phyloP scores from a whole-genome alignment of 2,888 invertebrate species.

The Acrocyrtus sp. region DNA sequence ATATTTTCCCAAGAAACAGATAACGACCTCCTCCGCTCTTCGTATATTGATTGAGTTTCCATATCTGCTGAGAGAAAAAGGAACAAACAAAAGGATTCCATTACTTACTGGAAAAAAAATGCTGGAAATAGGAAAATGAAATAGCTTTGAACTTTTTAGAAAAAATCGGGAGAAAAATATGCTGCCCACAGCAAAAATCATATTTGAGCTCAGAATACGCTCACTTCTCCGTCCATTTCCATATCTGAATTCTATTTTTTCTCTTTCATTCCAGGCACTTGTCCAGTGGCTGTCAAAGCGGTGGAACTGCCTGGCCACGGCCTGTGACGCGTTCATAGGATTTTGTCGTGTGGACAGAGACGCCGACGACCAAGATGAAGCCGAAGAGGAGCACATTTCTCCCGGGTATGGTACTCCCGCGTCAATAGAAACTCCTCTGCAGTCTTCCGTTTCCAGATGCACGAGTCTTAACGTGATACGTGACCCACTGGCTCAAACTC shows the following conservation, averaged over 20 bases:
- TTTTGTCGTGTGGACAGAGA: constrained; percentile 77
- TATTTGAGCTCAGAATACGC: too few relatives aligned
- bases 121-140: background rate
- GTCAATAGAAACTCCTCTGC: constrained; percentile 87
- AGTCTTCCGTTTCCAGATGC: constrained; percentile 84
- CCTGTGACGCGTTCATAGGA: constrained; percentile 72
- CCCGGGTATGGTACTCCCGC: constrained; percentile 70
- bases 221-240: too few relatives aligned
- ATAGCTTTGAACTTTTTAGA: too few relatives aligned
- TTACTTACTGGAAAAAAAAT: background rate
- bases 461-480: constrained; percentile 85
- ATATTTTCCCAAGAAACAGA: too few relatives aligned
- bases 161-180: too few relatives aligned
- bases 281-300: constrained; percentile 57
- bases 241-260: constrained; percentile 4
- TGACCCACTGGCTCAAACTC: constrained; percentile 67
- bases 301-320: constrained; percentile 65
- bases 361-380: constrained; percentile 75
- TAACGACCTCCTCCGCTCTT: too few relatives aligned
- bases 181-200: too few relatives aligned
- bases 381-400: constrained; percentile 65
- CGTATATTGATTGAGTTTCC: too few relatives aligned
- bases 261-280: constrained; percentile 51
- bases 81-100: too few relatives aligned
- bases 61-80: too few relatives aligned